Percentiles rank a stretch among this genome's conserved stretches.
phyloP scores from a whole-genome alignment of 2,888 invertebrate species.

The Drosophila fungiperda region DNA sequence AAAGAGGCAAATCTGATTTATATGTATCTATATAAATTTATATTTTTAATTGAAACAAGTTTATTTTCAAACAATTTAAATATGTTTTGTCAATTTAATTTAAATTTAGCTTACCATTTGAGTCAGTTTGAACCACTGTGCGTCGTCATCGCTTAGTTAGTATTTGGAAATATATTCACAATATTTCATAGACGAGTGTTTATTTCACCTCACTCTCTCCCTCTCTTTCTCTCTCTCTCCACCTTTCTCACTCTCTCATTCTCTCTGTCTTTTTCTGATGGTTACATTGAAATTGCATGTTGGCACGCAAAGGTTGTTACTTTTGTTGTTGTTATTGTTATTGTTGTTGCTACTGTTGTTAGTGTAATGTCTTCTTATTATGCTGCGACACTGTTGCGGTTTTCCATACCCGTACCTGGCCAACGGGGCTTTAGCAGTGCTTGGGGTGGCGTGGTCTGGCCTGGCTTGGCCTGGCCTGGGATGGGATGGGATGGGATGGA shows the following conservation, averaged over 20 bases:
- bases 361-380: constrained; percentile 78
- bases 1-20: neutral
- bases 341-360: constrained; percentile 62
- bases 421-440: constrained; percentile 14
- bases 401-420: constrained; percentile 45
- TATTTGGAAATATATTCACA: constrained; percentile 75
- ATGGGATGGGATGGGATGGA: constrained; percentile 3
- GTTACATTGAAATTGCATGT: constrained; percentile 84
- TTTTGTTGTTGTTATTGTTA: constrained; percentile 43
- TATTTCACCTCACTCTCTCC: constrained; percentile 19
- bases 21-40: too few species aligned
- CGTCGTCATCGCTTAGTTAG: constrained; percentile 53
- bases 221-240: neutral
- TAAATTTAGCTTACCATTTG: neutral
- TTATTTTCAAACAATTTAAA: neutral
- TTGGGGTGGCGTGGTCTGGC: neutral
- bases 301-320: constrained; percentile 81
- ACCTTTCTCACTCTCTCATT: neutral
- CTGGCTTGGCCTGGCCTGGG: too few species aligned
- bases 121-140: constrained; percentile 37
- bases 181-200: constrained; percentile 74
- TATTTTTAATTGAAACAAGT: neutral
- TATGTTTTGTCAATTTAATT: neutral
- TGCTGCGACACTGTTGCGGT: constrained; percentile 75
- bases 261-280: constrained; percentile 25